phyloP scores from a whole-genome alignment of 2,888 invertebrate genomes.

The Microctonus aethiopoides region DNA sequence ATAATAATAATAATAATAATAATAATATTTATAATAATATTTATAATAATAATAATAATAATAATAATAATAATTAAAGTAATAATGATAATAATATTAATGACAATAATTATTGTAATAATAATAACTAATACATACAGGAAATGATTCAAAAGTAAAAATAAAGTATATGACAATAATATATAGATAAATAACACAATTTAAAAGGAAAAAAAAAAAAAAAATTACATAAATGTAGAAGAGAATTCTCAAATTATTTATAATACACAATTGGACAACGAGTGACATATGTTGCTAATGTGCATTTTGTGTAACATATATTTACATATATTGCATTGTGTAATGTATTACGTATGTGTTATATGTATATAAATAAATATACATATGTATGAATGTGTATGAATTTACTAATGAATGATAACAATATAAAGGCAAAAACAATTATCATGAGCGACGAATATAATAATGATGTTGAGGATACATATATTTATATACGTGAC shows the following conservation, averaged over 20 bases:
- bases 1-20: slow-evolving; percentile 28
- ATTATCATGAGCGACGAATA: slow-evolving; percentile 1
- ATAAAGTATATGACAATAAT: neutral
- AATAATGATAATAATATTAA: slow-evolving; percentile 2
- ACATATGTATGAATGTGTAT: neutral
- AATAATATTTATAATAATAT: slow-evolving; percentile 8
- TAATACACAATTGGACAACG: neutral
- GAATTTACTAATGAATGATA: neutral
- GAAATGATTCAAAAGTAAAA: neutral
- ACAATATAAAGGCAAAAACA: neutral
- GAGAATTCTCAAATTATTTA: neutral
- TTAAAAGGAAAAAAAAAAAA: neutral
- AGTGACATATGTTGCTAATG: slow-evolving; percentile 3
- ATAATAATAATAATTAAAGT: neutral
- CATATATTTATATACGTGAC: neutral
- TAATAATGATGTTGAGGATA: slow-evolving; percentile 59
- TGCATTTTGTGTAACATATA: neutral
- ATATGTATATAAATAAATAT: neutral
- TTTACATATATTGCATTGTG: neutral
- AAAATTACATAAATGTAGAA: slow-evolving; percentile 9
- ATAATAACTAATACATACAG: slow-evolving; percentile 10
- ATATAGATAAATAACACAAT: slow-evolving; percentile 1
- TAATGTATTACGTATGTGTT: neutral
- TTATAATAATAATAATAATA: slow-evolving; percentile 8
- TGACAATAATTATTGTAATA: slow-evolving; percentile 10